Conservation (phyloP, 2,888 invertebrate genomes). For the Athalia cordata region DNA sequence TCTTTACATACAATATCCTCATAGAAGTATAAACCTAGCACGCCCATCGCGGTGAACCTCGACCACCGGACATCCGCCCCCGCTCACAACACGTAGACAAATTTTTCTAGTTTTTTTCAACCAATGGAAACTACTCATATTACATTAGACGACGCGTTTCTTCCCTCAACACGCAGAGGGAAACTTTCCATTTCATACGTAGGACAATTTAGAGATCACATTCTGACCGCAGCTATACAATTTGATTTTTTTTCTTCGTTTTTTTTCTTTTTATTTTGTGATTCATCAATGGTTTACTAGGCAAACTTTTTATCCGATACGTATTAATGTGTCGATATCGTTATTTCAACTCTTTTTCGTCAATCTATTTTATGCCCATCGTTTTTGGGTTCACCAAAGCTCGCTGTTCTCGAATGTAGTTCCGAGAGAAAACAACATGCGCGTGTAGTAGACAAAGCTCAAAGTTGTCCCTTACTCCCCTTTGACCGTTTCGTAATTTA, state of each 20-base stretch:
- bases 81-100: slow-evolving; percentile 42
- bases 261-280: background rate
- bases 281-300: too few relatives aligned
- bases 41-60: slow-evolving; percentile 30
- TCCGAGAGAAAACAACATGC: too few relatives aligned
- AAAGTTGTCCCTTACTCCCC: background rate
- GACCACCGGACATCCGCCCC: slow-evolving; percentile 48
- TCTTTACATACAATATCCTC: background rate
- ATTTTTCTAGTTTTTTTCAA: slow-evolving; percentile 14
- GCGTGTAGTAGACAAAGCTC: too few relatives aligned
- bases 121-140: slow-evolving; percentile 17
- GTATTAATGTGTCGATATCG: too few relatives aligned
- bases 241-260: too few relatives aligned
- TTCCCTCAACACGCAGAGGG: background rate
- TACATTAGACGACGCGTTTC: background rate
- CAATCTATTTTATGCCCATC: too few relatives aligned
- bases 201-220: background rate
- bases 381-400: too few relatives aligned
- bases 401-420: too few relatives aligned
- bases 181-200: background rate
- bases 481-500: slow-evolving; percentile 30
- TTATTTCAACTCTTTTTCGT: too few relatives aligned
- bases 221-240: background rate
- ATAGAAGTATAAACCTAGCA: background rate
- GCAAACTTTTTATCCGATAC: too few relatives aligned